A percentile compares a stretch with the other conserved stretches of the same genome.
Evolutionary conservation across 2,797 vertebrate genomes (phyloP).

Genomic region (Babyrousa celebensis): DNA sequence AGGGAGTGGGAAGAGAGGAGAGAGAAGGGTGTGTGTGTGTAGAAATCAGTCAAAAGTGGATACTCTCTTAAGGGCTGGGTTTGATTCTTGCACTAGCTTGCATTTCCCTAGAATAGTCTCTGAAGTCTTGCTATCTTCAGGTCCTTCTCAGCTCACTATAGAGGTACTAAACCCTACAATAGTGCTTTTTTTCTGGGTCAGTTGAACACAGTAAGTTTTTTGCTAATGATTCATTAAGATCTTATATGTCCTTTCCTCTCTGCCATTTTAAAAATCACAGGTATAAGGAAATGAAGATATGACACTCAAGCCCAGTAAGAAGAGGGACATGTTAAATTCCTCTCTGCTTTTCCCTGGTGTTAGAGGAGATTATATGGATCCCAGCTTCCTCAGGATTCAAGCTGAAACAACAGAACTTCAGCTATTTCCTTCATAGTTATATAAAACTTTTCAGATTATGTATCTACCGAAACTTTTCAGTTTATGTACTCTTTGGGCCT

Average conservation of each 20-base stretch:
- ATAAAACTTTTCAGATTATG: background rate
- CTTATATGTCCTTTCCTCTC: background rate
- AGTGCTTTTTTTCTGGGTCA: background rate
- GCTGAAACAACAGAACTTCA: background rate
- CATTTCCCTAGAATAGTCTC: background rate
- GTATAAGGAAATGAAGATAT: slow-evolving; percentile 3
- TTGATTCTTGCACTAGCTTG: background rate
- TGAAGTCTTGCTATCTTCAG: background rate
- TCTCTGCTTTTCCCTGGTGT: background rate
- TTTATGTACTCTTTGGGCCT: background rate
- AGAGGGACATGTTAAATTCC: background rate
- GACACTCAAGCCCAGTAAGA: background rate
- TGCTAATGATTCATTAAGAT: background rate
- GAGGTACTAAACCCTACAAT: background rate
- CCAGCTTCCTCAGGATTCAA: background rate
- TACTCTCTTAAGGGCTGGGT: background rate
- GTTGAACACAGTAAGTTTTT: background rate
- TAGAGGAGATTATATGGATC: background rate
- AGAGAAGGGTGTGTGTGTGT: background rate
- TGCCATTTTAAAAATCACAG: slow-evolving; percentile 38
- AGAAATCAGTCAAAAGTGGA: background rate
- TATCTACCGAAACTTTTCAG: background rate
- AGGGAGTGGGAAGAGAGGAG: background rate
- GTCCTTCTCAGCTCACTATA: background rate
- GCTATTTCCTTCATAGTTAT: background rate